Evolutionary conservation across 2,113 vertebrate genomes (phyloP), one percentile per base, ranked within the genome.

Genomic region (Puffinus mauretanicus): DNA sequence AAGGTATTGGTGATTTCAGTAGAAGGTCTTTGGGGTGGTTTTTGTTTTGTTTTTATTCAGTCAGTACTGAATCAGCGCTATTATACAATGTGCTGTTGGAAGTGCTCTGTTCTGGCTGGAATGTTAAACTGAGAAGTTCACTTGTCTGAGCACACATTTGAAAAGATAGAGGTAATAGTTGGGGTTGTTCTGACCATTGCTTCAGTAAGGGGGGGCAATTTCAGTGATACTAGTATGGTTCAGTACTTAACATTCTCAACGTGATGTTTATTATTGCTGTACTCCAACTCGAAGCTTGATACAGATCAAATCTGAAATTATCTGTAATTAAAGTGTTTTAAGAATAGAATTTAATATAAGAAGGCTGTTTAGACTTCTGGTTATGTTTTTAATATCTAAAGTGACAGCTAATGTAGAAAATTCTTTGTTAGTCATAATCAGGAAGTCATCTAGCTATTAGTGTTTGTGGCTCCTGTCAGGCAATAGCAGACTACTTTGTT

Each of bases 81-180:
- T 94, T 96, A 88, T 5, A 97, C 90, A 97, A 95, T 94, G 91
- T 85, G 83, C 83, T 85, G 77, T 86, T 96, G 88, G 95, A 94
- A 95, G 77, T 92, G 70, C 86, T 95, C 52, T 92, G 78, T 80
- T 91, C 89, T 85, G 78, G 89, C 90, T 96, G 96, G 93, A 93
- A 87, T 77, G 93, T 94, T 90, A 44, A 80, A 91, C 73, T 70
- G 91, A 75, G 95, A 87, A 71, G 47, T 95, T 82, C 66, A 51
- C 61, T 57, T 1, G 3, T 46, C 72, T 79, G 70, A 77, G 54
- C 77, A 34, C 4, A 4, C 13, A 6, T 93, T 93, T 75, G 84
- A 58, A 93, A 87, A 90, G 55, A 52, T n/a, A 52, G 78, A 91
- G 90, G 84, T 91, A 61, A 72, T 26, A 57, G 38, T 8, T 91